Evolutionary conservation across 23 tunicate species (phyloP).

Genomic region (Ciona savignyi): DNA sequence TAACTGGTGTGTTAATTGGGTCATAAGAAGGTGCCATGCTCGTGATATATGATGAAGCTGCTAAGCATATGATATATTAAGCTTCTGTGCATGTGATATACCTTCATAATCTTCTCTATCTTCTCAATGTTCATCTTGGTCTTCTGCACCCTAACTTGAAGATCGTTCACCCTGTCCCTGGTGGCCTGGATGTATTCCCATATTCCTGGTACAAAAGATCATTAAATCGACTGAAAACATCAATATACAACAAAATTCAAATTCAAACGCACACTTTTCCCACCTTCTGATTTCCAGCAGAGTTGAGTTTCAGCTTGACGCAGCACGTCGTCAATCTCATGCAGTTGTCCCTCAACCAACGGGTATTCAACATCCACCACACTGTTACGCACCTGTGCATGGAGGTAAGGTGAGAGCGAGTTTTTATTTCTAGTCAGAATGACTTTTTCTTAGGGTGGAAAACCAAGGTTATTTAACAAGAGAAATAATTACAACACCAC

Average conservation of each 20-base stretch:
- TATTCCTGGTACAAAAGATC: slow-evolving; percentile 24
- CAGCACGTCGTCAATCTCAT: slow-evolving; percentile 59
- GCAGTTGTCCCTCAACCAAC: slow-evolving; percentile 66
- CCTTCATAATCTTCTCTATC: slow-evolving; percentile 90
- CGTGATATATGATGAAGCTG: too few species aligned
- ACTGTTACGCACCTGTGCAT: slow-evolving; percentile 67
- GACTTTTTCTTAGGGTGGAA: too few species aligned
- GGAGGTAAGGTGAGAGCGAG: too few species aligned
- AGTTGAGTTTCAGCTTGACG: slow-evolving; percentile 58
- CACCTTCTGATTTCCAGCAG: slow-evolving; percentile 83
- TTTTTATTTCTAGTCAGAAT: too few species aligned
- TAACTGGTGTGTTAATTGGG: too few species aligned
- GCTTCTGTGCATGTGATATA: too few species aligned
- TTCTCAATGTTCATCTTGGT: slow-evolving; percentile 69
- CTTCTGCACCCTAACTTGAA: slow-evolving; percentile 84
- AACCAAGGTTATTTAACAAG: too few species aligned
- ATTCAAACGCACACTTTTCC: not conserved
- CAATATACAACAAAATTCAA: not conserved
- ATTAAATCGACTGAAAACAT: not conserved
- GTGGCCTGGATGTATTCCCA: slow-evolving; percentile 85
- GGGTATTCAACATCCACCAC: slow-evolving; percentile 89
- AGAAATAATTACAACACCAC: too few species aligned
- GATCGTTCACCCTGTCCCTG: slow-evolving; percentile 68
- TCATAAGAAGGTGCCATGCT: too few species aligned
- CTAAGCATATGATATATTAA: too few species aligned